These are phyloP conservation scores for Lepus townsendii DNA, from an alignment of 2,797 vertebrate genomes.

Conservation along the genomic window DNA sequence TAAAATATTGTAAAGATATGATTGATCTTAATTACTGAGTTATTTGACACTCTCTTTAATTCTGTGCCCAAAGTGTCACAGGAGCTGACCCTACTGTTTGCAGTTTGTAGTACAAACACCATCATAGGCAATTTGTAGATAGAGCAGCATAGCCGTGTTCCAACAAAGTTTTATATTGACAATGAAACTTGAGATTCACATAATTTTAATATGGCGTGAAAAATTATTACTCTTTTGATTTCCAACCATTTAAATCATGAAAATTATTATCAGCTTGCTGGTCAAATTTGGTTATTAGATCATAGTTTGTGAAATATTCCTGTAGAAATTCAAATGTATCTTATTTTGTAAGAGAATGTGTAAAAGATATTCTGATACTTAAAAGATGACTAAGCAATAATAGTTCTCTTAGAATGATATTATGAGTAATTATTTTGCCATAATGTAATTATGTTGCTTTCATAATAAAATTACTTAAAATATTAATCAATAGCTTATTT, in stretches of 20 bases:
- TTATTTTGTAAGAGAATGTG: not conserved
- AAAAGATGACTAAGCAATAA: not conserved
- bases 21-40: not conserved
- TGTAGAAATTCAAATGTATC: not conserved
- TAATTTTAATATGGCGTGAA: not conserved
- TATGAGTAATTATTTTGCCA: not conserved
- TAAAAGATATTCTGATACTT: not conserved
- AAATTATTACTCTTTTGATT: not conserved
- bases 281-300: not conserved
- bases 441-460: not conserved
- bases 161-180: not conserved
- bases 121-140: not conserved
- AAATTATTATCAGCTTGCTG: not conserved
- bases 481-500: not conserved
- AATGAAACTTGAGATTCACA: conserved; percentile 1
- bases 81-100: not conserved
- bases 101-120: not conserved
- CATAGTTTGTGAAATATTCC: not conserved
- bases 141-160: not conserved
- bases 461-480: conserved; percentile 5
- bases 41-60: not conserved
- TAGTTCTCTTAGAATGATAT: conserved; percentile 33
- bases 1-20: not conserved
- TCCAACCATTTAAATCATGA: conserved; percentile 7
- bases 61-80: not conserved